Conservation (phyloP, 2,888 invertebrate genomes). For the Brenthis hecate region DNA sequence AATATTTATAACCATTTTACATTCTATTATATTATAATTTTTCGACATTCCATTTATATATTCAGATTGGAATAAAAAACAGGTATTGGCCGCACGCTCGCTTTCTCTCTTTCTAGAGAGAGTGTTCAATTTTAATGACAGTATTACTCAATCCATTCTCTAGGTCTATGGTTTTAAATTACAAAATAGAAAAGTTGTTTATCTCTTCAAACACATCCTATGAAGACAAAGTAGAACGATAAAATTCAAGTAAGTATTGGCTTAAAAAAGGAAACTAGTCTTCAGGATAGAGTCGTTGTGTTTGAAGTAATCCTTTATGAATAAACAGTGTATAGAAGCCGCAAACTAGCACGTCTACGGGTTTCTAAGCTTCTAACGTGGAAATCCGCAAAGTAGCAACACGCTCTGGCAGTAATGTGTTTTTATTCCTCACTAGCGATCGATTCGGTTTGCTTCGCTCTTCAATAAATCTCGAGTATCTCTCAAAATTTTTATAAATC, state of each 20-base stretch:
- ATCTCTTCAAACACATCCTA: neutral
- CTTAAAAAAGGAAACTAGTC: neutral
- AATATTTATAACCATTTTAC: too few species aligned
- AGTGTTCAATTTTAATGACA: too few species aligned
- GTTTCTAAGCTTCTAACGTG: conserved; percentile 33
- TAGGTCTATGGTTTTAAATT: too few species aligned
- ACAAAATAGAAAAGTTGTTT: too few species aligned
- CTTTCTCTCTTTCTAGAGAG: too few species aligned
- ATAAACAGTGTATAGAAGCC: conserved; percentile 21
- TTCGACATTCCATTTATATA: too few species aligned
- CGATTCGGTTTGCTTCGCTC: neutral
- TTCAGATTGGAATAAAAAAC: too few species aligned
- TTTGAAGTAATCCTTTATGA: conserved; percentile 22
- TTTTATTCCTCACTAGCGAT: neutral
- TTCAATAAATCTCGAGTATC: too few species aligned
- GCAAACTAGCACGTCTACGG: conserved; percentile 27
- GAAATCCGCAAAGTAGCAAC: conserved; percentile 14
- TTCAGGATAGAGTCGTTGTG: neutral
- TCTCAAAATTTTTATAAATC: too few species aligned
- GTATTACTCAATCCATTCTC: too few species aligned
- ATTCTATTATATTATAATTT: too few species aligned
- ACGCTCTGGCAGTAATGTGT: conserved; percentile 1
- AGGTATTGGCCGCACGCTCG: too few species aligned
- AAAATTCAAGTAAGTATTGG: neutral
- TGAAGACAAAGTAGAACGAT: neutral